These are phyloP conservation scores for Maniola hyperantus DNA, from an alignment of 2,888 invertebrate species.

Conservation along the genomic window DNA sequence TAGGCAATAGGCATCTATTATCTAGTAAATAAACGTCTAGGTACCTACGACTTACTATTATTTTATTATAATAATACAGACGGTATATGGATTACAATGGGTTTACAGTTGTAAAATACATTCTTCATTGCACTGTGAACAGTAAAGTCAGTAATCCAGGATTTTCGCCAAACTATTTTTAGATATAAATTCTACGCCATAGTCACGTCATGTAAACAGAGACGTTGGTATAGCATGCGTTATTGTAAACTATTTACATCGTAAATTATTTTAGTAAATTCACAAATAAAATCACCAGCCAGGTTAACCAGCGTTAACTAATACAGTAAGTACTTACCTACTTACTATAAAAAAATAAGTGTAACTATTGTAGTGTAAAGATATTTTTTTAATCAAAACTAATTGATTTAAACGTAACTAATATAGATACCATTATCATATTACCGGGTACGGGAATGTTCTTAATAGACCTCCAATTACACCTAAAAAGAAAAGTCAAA, in stretches of 20 bases:
- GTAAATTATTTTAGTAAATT: conserved; percentile 33
- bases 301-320: not conserved
- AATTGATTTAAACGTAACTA: no score
- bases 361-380: no score
- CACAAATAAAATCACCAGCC: conserved; percentile 5
- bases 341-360: not conserved
- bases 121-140: not conserved
- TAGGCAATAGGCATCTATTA: not conserved
- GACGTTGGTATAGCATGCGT: conserved; percentile 38
- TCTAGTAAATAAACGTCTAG: not conserved
- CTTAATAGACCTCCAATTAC: not conserved
- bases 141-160: conserved; percentile 1
- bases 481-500: not conserved
- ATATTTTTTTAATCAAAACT: no score
- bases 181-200: conserved; percentile 2
- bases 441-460: not conserved
- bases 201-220: conserved; percentile 44
- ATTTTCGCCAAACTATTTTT: conserved; percentile 10
- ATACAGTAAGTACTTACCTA: not conserved
- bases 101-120: not conserved
- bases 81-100: not conserved
- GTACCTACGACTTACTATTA: not conserved
- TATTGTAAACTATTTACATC: conserved; percentile 50
- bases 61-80: not conserved
- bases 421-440: no score